These are phyloP conservation scores for Apomyelois bistriatella DNA, from an alignment of 2,888 invertebrate species.

Conservation along the genomic window DNA sequence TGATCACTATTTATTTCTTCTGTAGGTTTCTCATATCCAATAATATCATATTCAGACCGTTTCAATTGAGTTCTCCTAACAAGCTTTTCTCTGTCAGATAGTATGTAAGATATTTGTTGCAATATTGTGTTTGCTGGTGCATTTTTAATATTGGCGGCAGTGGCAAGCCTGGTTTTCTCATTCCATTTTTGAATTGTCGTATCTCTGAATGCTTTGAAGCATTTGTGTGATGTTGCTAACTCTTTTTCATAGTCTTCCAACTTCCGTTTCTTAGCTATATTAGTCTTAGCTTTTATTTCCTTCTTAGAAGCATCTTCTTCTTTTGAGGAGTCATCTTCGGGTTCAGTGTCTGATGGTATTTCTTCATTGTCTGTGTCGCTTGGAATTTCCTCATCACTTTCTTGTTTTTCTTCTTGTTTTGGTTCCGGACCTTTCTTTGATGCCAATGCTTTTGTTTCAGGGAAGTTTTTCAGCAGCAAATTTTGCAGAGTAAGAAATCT, in stretches of 20 bases:
- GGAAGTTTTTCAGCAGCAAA: conserved; percentile 80
- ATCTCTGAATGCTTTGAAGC: conserved; percentile 86
- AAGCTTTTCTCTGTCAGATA: conserved; percentile 88
- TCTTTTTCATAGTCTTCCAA: conserved; percentile 80
- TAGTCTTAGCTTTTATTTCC: conserved; percentile 29
- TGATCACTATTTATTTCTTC: conserved; percentile 32
- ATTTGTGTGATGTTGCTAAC: conserved; percentile 78
- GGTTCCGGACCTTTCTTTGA: conserved; percentile 37
- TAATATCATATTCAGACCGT: conserved; percentile 84
- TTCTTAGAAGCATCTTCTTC: conserved; percentile 27
- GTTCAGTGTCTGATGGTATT: conserved; percentile 82
- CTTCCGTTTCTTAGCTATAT: conserved; percentile 72
- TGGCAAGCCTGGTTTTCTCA: conserved; percentile 90
- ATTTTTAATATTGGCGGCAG: conserved; percentile 82
- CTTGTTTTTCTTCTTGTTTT: conserved; percentile 41
- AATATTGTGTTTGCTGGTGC: conserved; percentile 82
- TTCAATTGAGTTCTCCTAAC: conserved; percentile 89
- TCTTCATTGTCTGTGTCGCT: conserved; percentile 82
- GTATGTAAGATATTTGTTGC: conserved; percentile 91
- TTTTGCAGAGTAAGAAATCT: conserved; percentile 63
- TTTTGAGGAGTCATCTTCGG: conserved; percentile 47
- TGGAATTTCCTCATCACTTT: conserved; percentile 65
- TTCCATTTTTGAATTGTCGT: conserved; percentile 95
- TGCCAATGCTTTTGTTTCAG: conserved; percentile 83
- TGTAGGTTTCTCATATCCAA: conserved; percentile 75